Evolutionary conservation across 2,888 invertebrate genomes (phyloP), one percentile per base, ranked within the genome.

Genomic region (Lasioglossum morio): DNA sequence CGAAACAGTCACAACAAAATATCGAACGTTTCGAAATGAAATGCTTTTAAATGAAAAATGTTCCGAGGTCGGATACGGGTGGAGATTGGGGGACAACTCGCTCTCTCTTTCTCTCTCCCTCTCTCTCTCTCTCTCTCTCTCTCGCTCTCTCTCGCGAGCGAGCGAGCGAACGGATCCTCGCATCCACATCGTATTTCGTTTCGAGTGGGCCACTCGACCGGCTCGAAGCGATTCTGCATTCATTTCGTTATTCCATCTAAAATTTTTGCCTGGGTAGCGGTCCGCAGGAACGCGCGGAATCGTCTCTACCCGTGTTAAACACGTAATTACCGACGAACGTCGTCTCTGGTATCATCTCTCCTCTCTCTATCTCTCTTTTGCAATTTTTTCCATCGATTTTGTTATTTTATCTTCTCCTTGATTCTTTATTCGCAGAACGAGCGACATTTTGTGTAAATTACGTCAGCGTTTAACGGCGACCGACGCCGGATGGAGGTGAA

Each of bases 21-120:
- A 86, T 89, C 89, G 88, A 81, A 81, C 84, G 76, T 79, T 90
- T 79, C 82, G 77, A 82, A 89, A 87, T 88, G 87, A 90, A 90
- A 90, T 87, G 88, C 87, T 88, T 90, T 90, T 90, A 90, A 90
- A 90, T 90, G 90, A 90, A 90, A 90, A 90, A 90, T 89, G 90
- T 86, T 85, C 69, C 66, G 66, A 16, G 63, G 76, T 5, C 37
- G 63, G 74, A 30, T 12, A 19, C 57, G 46, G 66, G 4, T 57
- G 19, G 53, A 27, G 72, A 19, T 63, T 30, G 30, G 63, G 63
- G 30, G 30, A 63, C 63, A 63, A 30, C 30, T 63, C 30, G 8
- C 27, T 34, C 19, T 63, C 16, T 63, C 63, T 63, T 8, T 16
- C 14, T 34, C 23, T 34, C 37, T 30, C 34, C 0, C 19, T 34